Base-by-base conservation (phyloP, 2,797 vertebrate genomes). In the Bufotes viridis region DNA sequence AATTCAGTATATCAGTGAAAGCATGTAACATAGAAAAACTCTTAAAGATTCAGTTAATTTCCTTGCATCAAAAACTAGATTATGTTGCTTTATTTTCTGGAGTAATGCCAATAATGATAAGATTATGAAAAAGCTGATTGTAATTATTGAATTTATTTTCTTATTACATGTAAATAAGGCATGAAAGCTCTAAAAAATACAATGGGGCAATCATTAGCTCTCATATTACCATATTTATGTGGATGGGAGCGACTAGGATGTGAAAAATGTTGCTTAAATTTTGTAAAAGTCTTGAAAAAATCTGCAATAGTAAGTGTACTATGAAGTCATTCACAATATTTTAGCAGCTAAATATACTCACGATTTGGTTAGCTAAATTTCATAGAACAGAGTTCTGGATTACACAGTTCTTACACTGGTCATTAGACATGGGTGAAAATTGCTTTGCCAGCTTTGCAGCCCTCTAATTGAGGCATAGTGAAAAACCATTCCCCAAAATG, bases 121-220 rank as follows among this genome's bases (percentile, higher is more conserved):
- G 24, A 26, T 7, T 70, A 2, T 51, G 5, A 51, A 75, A 75
- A 51, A 49, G 72, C 72, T 75, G 72, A 75, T 22, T 49, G 49
- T 22, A 13, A 75, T 53, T 75, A 75, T 75, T 75, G 51, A 13
- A 75, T 75, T 51, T 12, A 74, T 53, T 70, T 74, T 72, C 70
- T 22, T 49, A 75, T 75, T 53, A 75, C 11, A 75, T 53, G 72
- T 75, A 51, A 75, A 75, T 75, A 75, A n/a, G 34, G 34, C 42
- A 22, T 10, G 12, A 49, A 75, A 74, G 18, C 34, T 74, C 22
- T 74, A 74, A 75, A 75, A 42, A 49, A 20, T 75, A 75, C 49
- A 75, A 75, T 75, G 18, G 72, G 4, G 49, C 34, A 42, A 75
- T 53, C 42, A 22, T 75, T 0, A 75, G 49, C 20, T 75, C 42